Conservation (phyloP, 2,797 vertebrate genomes). For the Spea hammondii region DNA sequence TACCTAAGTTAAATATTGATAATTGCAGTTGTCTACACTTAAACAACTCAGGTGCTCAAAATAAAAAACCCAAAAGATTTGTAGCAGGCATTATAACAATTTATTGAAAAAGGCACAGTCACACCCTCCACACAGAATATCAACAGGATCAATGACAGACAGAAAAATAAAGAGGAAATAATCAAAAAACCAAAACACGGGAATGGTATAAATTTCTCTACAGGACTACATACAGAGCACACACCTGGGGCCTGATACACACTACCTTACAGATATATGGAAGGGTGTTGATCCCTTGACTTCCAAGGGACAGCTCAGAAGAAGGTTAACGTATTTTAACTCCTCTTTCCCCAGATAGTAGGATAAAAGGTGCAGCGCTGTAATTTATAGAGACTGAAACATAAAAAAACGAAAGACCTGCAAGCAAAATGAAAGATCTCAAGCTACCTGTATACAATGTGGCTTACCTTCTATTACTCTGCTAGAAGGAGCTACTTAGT, state of each 20-base stretch:
- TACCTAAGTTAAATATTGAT: too few species aligned
- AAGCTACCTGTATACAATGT: neutral
- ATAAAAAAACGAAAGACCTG: neutral
- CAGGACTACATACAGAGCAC: conserved; percentile 41
- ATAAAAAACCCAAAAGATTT: neutral
- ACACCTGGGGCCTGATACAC: conserved; percentile 34
- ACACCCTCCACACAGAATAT: conserved; percentile 48
- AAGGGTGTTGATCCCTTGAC: conserved; percentile 19
- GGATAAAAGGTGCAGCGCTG: conserved; percentile 44
- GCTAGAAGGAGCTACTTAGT: neutral
- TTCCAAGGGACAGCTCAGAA: conserved; percentile 6
- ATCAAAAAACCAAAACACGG: neutral
- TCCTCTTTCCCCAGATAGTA: neutral
- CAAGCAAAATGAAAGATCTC: neutral
- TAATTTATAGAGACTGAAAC: conserved; percentile 19
- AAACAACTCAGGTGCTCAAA: neutral
- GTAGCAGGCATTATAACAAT: conserved; percentile 48
- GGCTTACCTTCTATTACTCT: neutral
- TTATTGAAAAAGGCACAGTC: conserved; percentile 53
- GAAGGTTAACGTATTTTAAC: conserved; percentile 3
- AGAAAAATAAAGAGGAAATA: conserved; percentile 11
- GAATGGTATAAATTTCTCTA: conserved; percentile 30
- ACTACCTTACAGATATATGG: conserved; percentile 30
- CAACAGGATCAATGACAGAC: conserved; percentile 48
- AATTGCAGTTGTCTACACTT: neutral